Evolutionary conservation across 2,113 vertebrate species (phyloP), one percentile per base, ranked within the genome.

Genomic region (Candoia aspera): DNA sequence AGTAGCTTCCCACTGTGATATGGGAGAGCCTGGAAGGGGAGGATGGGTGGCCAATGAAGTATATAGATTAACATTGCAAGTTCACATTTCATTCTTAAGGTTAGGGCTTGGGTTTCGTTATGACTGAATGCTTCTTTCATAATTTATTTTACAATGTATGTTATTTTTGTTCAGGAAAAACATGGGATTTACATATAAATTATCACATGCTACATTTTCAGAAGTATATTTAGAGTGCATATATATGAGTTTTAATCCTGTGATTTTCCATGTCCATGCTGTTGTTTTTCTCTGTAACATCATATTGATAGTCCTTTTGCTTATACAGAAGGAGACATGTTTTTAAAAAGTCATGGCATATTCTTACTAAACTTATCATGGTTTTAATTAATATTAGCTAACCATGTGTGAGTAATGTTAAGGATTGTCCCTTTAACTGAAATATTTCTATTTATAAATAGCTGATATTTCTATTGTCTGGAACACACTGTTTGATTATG

Each of bases 1-100:
- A 59, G 49, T 49, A 23, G 64, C 54, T 95, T 58, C 90, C 91
- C 42, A 93, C 94, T 94, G 84, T 29, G 59, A 91, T 3, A 1
- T 0, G 1, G 84, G 33, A 11, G 13, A 57, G 2, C 29, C 26
- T 53, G 46, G 73, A 2, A 0, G 90, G 37, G 29, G 10, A 5
- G 46, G 24, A 3, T 86, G 26, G 83, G 53, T 26, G 0, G 1
- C 49, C 5, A 83, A n/a, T 19, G 29, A 73, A 21, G 0, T 2
- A 53, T 11, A 33, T 88, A 24, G 88, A 59, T 8, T 13, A 73
- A 79, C 53, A 59, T 42, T 46, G 53, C 53, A 42, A 92, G 26
- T 23, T 73, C 57, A 73, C 49, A 17, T 92, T 90, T 64, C 60
- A 92, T 53, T n/a, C 33, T 55, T 55, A 57, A 59, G 53, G 60